phyloP scores from a whole-genome alignment of 2,888 invertebrate species.

The Chrysina gloriosa region DNA sequence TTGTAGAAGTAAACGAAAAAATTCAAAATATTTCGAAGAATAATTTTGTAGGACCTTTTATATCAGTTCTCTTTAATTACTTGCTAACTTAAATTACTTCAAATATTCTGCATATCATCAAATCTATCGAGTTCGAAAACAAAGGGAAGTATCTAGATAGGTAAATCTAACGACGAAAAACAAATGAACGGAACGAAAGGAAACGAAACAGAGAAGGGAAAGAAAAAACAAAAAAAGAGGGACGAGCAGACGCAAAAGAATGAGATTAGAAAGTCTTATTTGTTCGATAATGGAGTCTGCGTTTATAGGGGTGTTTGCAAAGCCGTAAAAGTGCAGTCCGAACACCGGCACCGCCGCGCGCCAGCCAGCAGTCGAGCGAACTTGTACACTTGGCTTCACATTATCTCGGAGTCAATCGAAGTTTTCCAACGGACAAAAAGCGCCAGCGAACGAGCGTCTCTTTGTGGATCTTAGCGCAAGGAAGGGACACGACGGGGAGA shows the following conservation, averaged over 20 bases:
- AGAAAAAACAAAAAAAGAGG: too few relatives aligned
- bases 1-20: too few relatives aligned
- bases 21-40: too few relatives aligned
- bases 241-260: neutral
- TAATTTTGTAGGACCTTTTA: too few relatives aligned
- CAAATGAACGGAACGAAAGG: too few relatives aligned
- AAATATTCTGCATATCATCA: too few relatives aligned
- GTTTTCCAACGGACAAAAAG: neutral
- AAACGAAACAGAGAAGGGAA: neutral
- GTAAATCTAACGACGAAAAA: too few relatives aligned
- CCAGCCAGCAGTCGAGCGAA: neutral
- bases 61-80: too few relatives aligned
- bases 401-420: neutral
- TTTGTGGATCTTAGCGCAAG: neutral
- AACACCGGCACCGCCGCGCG: neutral
- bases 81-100: too few relatives aligned
- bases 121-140: too few relatives aligned
- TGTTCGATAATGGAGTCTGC: slow-evolving; percentile 1
- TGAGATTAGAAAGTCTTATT: slow-evolving; percentile 4
- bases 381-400: neutral
- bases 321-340: neutral
- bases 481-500: neutral
- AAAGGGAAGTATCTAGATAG: too few relatives aligned
- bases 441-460: neutral
- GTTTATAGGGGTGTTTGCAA: neutral